Conservation (phyloP, 1,140 invertebrate species). For the Muscidifurax raptorellus region DNA sequence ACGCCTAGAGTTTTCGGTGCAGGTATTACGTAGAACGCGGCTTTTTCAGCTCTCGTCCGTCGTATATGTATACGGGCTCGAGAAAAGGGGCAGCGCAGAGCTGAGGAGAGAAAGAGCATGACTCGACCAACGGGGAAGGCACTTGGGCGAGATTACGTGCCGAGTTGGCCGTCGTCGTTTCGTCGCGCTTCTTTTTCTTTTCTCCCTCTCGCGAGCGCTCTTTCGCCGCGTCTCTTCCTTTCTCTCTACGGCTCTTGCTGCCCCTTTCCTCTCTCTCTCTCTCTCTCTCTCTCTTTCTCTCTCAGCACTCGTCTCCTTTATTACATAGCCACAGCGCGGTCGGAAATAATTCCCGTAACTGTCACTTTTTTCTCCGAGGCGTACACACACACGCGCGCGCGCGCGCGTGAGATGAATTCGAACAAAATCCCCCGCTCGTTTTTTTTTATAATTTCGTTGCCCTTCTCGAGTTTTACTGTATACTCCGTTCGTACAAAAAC, state of each 20-base stretch:
- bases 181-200: slow-evolving; percentile 64
- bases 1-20: neutral
- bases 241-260: slow-evolving; percentile 33
- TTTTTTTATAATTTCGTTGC: neutral
- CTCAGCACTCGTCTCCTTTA: neutral
- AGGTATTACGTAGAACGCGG: neutral
- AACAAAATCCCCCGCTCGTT: neutral
- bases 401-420: neutral
- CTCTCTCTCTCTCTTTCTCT: slow-evolving; percentile 46
- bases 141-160: slow-evolving; percentile 75
- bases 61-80: neutral
- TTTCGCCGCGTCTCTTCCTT: neutral
- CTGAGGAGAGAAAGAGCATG: slow-evolving; percentile 57
- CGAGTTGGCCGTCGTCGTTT: slow-evolving; percentile 58
- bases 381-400: neutral
- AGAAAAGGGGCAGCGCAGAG: neutral
- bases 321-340: neutral
- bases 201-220: neutral
- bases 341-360: slow-evolving; percentile 25
- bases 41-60: neutral
- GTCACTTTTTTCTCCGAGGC: neutral
- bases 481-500: neutral
- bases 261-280: slow-evolving; percentile 41
- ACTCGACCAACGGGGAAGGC: slow-evolving; percentile 74
- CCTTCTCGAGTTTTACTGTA: no score